phyloP scores from a whole-genome alignment of 2,888 invertebrate species.

The Gymnocheta viridis region DNA sequence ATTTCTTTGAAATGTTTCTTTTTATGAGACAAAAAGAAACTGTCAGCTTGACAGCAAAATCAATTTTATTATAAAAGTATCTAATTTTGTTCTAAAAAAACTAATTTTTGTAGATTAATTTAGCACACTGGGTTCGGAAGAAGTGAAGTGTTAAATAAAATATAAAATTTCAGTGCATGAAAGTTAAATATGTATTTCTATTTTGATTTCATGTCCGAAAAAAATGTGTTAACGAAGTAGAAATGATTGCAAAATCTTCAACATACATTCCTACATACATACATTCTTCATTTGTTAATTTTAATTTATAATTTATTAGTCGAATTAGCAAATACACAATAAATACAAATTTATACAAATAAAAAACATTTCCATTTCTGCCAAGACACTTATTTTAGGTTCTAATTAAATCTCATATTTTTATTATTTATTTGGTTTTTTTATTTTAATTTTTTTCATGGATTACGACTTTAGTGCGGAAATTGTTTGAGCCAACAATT shows the following conservation, averaged over 20 bases:
- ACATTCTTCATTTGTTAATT: neutral
- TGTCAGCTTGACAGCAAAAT: slow-evolving; percentile 45
- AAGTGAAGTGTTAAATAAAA: neutral
- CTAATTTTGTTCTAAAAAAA: slow-evolving; percentile 9
- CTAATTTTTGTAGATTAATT: neutral
- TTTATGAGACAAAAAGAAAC: slow-evolving; percentile 3
- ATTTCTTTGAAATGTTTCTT: neutral
- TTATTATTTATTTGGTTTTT: neutral
- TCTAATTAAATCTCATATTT: neutral
- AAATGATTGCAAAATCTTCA: neutral
- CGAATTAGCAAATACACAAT: slow-evolving; percentile 7
- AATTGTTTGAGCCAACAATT: neutral
- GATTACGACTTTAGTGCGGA: neutral
- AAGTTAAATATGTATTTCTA: neutral
- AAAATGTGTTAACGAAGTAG: neutral
- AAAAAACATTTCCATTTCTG: neutral
- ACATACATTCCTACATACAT: neutral
- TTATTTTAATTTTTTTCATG: neutral
- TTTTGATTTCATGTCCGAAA: neutral
- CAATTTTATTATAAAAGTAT: neutral
- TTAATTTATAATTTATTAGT: slow-evolving; percentile 14
- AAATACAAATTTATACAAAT: neutral
- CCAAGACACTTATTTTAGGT: neutral
- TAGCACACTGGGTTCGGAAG: slow-evolving; percentile 9
- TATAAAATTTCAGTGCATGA: neutral